Evolutionary conservation across 1,140 invertebrate genomes (phyloP), one percentile per base, ranked within the genome.

Genomic region (Leptonema lineaticorne): DNA sequence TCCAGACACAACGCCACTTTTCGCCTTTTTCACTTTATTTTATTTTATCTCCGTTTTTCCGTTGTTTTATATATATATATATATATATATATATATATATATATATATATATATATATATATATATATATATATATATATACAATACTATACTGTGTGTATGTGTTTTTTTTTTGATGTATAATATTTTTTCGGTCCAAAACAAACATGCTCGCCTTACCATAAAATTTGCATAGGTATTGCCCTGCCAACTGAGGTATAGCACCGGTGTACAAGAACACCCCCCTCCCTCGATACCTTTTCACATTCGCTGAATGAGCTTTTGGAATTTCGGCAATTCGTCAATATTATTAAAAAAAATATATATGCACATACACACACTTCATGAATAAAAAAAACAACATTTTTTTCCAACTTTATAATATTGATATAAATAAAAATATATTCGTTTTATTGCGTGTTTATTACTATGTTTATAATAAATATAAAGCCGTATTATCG

Each of bases 211-310:
- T 37, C 60, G 20, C 67, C 20, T 56, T 63, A 41, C 30, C 59
- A 69, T 69, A 56, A 69, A 69, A 69, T 69, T 69, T 69, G 67
- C 67, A 69, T 69, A 63, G 67, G 60, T 64, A 69, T 69, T 58
- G 50, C 67, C 30, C 20, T 9, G 60, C 24, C 30, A n/a, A 9
- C 63, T 16, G 18, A 50, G 63, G 33, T 62, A 62, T 53, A 20
- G 50, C 50, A 24, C 9, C 37, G 50, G 50, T 24, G 22, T 53
- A 24, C 50, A 26, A 53, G 7, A 20, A 24, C 9, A 22, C 27
- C 22, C 20, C 22, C 20, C n/a, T 24, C 50, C 50, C 27, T 53
- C 50, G 50, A 24, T n/a, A n/a, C 50, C 27, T 26, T 26, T 53
- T 53, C 50, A 22, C 11, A 53, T 53, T 53, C 50, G n/a, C 11